phyloP scores from a whole-genome alignment of 2,797 vertebrate species.

The Semotilus atromaculatus region DNA sequence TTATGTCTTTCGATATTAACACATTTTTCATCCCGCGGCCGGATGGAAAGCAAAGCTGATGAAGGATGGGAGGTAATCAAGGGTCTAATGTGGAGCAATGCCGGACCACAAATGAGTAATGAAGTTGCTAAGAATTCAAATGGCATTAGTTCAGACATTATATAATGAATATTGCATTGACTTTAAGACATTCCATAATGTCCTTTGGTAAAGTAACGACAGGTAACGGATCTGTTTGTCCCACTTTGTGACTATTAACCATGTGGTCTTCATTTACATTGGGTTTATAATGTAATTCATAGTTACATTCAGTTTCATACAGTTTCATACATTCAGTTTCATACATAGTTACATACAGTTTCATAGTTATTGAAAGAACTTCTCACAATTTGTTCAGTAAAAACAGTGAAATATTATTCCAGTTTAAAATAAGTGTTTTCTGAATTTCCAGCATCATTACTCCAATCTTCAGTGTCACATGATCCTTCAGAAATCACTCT shows the following conservation, averaged over 20 bases:
- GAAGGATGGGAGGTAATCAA: constrained; percentile 66
- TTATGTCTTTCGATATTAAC: constrained; percentile 63
- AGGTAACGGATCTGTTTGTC: not conserved
- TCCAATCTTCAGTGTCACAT: no score
- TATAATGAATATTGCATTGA: constrained; percentile 55
- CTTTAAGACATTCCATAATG: constrained; percentile 53
- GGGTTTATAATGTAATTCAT: no score
- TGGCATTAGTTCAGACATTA: constrained; percentile 54
- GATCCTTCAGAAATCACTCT: no score
- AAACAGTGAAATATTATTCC: no score
- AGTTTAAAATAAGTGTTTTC: no score
- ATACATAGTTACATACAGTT: no score
- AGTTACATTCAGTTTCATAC: no score
- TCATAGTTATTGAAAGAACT: no score
- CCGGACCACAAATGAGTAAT: constrained; percentile 61
- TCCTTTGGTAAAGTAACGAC: constrained; percentile 49
- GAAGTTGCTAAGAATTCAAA: constrained; percentile 57
- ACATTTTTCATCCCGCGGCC: constrained; percentile 60
- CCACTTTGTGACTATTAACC: not conserved
- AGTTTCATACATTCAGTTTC: no score
- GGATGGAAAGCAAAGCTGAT: constrained; percentile 57
- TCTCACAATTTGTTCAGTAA: not conserved
- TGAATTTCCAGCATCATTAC: not conserved
- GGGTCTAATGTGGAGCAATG: constrained; percentile 61
- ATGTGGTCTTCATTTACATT: not conserved